Evolutionary conservation across 1,140 invertebrate genomes (phyloP), one percentile per base, ranked within the genome.

Genomic region (Conus betulinus): DNA sequence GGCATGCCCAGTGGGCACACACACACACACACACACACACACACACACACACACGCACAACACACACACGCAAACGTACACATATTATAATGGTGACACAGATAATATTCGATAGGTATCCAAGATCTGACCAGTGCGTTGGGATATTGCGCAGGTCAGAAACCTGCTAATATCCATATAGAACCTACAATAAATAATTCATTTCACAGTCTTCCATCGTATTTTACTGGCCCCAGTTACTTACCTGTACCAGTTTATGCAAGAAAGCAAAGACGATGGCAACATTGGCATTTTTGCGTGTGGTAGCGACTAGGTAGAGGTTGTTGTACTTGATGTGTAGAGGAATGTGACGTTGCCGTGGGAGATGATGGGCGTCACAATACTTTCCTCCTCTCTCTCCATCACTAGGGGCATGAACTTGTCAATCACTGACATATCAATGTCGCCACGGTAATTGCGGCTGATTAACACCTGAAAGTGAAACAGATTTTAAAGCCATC

Each of bases 391-490:
- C 93, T 99, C 99, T 89, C 98, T 98, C 91, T 99, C 99, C 98
- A 99, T 98, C n/a, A 99, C 96, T 25, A 99, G 95, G 0, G 99
- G 98, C 98, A 99, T 99, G 93, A 99, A 99, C 95, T 99, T 99
- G 93, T 99, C 99, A 88, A 99, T 99, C 0, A 98, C 97, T 39
- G 97, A 97, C 96, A 98, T 97, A 93, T 99, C 99, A 79, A 99
- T 98, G 96, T 99, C 99, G 0, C 99, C 99, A 53, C 99, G 97
- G 95, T 99, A 99, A 94, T 99, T 99, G 52, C 99, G 97, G 71
- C 98, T 99, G 94, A 99, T 99, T 92, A 99, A 96, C 79, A 95
- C 95, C 95, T 95, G 88, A 57, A 82, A 51, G 39, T 74, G 8
- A 39, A 78, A 23, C 11, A 71, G 67, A 71, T 23, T 71, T 71